phyloP scores from a whole-genome alignment of 2,888 invertebrate species.

The Tridacna crocea region DNA sequence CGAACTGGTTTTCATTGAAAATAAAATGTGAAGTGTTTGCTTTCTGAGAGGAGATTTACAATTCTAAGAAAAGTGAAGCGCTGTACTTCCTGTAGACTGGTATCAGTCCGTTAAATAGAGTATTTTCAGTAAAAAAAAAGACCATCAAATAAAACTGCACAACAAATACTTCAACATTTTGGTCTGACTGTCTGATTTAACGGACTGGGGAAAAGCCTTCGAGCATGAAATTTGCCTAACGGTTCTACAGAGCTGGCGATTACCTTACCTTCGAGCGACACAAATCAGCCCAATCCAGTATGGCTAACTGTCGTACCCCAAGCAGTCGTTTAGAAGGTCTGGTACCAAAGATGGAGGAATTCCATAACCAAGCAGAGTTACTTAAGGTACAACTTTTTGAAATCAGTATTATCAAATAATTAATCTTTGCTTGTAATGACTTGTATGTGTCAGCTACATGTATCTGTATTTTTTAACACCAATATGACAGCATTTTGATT shows the following conservation, averaged over 20 bases:
- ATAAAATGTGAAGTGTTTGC: too few species aligned
- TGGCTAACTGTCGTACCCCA: constrained; percentile 42
- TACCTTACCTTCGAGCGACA: constrained; percentile 39
- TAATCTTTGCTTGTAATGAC: neutral
- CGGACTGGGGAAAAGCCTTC: too few species aligned
- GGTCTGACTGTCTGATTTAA: too few species aligned
- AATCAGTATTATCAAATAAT: neutral
- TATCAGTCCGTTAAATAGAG: too few species aligned
- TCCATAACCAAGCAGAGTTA: constrained; percentile 48
- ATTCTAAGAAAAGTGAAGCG: too few species aligned
- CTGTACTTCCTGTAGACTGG: too few species aligned
- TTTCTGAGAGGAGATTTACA: too few species aligned
- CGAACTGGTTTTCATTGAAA: too few species aligned
- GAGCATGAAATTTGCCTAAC: too few species aligned
- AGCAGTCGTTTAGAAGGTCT: constrained; percentile 37
- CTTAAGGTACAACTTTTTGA: constrained; percentile 28
- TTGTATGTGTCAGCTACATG: neutral
- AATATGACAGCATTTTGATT: neutral
- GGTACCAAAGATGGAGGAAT: constrained; percentile 49
- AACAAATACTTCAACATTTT: too few species aligned
- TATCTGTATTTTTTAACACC: neutral
- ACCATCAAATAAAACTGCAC: too few species aligned
- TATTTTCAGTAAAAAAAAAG: too few species aligned
- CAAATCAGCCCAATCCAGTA: constrained; percentile 30
- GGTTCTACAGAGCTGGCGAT: constrained; percentile 44